phyloP scores from a whole-genome alignment of 2,113 vertebrate species.

The Otus sunia region DNA sequence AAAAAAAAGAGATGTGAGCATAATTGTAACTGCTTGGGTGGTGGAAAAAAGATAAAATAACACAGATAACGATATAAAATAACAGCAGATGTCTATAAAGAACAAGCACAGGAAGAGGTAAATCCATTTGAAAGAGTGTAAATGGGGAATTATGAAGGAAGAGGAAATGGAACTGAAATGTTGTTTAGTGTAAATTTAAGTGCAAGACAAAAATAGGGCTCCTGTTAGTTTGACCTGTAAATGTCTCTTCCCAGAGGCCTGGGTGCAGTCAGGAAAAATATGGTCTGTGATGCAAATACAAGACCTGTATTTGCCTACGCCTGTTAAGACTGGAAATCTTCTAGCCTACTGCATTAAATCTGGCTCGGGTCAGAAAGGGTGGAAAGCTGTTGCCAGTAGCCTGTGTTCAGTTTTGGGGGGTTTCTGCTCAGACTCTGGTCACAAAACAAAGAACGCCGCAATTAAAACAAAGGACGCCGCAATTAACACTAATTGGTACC shows the following conservation, averaged over 20 bases:
- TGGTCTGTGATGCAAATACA: neutral
- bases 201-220: neutral
- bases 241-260: neutral
- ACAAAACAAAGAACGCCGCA: neutral
- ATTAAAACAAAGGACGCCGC: neutral
- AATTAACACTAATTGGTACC: constrained; percentile 30
- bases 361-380: neutral
- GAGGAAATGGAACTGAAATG: neutral
- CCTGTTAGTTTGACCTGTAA: neutral
- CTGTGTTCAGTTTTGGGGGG: neutral
- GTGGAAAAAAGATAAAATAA: neutral
- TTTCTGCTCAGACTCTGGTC: neutral
- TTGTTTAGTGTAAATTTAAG: neutral
- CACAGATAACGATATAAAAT: neutral
- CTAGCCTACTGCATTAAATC: neutral
- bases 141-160: neutral
- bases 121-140: neutral
- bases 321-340: neutral
- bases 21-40: neutral
- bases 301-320: neutral
- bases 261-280: neutral
- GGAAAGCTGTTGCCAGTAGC: neutral
- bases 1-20: neutral
- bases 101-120: neutral
- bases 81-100: neutral